Percentiles rank a stretch among this genome's conserved stretches.
These are phyloP conservation scores for Paracentrotus lividus DNA, from an alignment of 53 echinoderm and acorn worm species.

Conservation along the genomic window DNA sequence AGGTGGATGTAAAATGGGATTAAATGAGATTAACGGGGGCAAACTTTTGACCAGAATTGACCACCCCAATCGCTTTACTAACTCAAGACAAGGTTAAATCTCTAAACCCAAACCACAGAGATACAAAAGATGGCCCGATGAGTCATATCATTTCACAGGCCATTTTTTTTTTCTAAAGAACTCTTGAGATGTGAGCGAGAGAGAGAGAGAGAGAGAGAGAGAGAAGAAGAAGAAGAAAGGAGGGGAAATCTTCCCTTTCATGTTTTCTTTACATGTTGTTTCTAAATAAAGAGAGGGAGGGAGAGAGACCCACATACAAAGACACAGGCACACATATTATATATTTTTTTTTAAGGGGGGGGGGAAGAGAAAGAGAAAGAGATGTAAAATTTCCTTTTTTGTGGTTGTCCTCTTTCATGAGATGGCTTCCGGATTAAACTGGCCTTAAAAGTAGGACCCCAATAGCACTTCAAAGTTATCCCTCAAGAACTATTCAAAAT, in stretches of 20 bases:
- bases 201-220: not conserved
- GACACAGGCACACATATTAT: no score
- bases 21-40: slow-evolving; percentile 6
- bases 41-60: not conserved
- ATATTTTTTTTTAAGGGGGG: no score
- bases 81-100: slow-evolving; percentile 2
- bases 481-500: not conserved
- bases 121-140: not conserved
- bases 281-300: not conserved
- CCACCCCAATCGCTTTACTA: slow-evolving; percentile 8
- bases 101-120: slow-evolving; percentile 7
- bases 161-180: not conserved
- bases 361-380: no score
- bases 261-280: no score
- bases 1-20: not conserved
- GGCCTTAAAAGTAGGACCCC: not conserved
- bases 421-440: not conserved
- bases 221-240: not conserved
- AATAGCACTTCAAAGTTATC: not conserved
- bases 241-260: no score
- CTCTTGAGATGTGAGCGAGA: not conserved
- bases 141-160: slow-evolving; percentile 18
- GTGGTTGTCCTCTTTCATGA: not conserved
- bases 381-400: not conserved
- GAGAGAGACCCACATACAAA: no score